Evolutionary conservation across 2,113 vertebrate species (phyloP), one percentile per base, ranked within the genome.

Genomic region (Myxocyprinus asiaticus): DNA sequence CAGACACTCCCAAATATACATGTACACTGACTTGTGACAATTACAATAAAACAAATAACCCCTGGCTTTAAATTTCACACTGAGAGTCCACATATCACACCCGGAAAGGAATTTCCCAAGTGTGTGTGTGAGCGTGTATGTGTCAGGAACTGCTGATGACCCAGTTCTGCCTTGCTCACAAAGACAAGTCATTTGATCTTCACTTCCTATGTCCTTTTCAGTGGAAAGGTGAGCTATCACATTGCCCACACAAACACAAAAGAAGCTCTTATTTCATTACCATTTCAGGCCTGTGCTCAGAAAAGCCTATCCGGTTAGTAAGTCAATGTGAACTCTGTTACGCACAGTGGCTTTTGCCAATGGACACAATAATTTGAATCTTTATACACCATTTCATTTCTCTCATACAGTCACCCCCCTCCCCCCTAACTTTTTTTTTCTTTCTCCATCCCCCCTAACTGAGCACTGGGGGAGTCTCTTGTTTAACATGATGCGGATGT

Each of bases 401-500:
- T 76, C n/a, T 76, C 11, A 6, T 58, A 11, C 12, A 8, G 7
- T 74, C 11, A 4, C 44, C 42, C 42, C 33, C 56, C 47, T 22
- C 50, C 48, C 74, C 62, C 74, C 74, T n/a, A n/a, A n/a, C n/a
- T n/a, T n/a, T n/a, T 55, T 64, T 48, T 55, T 51, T 78, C 58
- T 48, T 58, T 75, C 9, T 63, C 22, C 56, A 45, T 22, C 50
- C 7, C 69, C 61, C 56, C 76, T 70, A 62, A 71, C 33, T 50
- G 71, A 10, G 62, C 59, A 81, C 61, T 67, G 78, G 76, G 22
- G 67, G 80, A 84, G 79, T 70, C 72, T 84, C 83, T 84, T 84
- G 83, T 84, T 74, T 79, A 79, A 81, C 80, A 82, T 79, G 83
- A 82, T 71, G 79, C 78, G 76, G 80, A 84, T 84, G 83, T 84